phyloP scores from a whole-genome alignment of 1,140 invertebrate genomes.

The Drosophila varians region DNA sequence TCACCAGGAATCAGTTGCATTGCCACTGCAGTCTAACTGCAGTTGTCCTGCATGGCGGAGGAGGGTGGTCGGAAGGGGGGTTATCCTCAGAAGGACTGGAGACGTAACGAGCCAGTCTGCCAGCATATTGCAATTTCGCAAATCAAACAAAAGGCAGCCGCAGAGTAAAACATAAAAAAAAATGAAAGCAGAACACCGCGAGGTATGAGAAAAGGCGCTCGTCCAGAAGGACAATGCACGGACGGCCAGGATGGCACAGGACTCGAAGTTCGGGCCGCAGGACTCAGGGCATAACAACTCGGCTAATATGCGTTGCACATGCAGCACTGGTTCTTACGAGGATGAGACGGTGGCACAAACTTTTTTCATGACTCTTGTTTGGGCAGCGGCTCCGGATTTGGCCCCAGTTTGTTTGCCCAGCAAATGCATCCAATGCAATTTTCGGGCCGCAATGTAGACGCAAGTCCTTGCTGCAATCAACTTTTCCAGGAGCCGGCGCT shows the following conservation, averaged over 20 bases:
- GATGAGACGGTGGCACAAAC: conserved; percentile 40
- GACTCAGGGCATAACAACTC: conserved; percentile 21
- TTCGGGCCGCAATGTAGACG: conserved; percentile 70
- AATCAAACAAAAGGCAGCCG: conserved; percentile 76
- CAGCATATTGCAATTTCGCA: conserved; percentile 79
- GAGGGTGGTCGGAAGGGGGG: background rate
- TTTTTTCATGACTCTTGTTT: conserved; percentile 78
- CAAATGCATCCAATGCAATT: conserved; percentile 80
- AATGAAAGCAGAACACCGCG: conserved; percentile 7
- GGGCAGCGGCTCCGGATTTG: conserved; percentile 45
- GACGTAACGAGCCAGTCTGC: conserved; percentile 43
- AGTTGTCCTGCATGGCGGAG: conserved; percentile 46
- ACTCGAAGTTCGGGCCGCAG: conserved; percentile 20
- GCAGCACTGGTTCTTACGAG: conserved; percentile 46
- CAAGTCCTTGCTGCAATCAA: conserved; percentile 77
- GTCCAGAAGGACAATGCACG: conserved; percentile 77
- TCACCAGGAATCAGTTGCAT: conserved; percentile 17
- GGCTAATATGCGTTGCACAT: conserved; percentile 78
- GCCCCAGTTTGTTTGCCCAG: conserved; percentile 67
- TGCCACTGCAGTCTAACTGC: conserved; percentile 62
- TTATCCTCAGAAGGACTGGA: conserved; percentile 19
- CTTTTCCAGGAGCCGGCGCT: conserved; percentile 41
- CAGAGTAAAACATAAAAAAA: conserved; percentile 32
- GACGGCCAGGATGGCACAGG: conserved; percentile 64
- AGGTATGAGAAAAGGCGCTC: conserved; percentile 40